Evolutionary conservation across 2,888 invertebrate species (phyloP).

Genomic region (Papilio demoleus): DNA sequence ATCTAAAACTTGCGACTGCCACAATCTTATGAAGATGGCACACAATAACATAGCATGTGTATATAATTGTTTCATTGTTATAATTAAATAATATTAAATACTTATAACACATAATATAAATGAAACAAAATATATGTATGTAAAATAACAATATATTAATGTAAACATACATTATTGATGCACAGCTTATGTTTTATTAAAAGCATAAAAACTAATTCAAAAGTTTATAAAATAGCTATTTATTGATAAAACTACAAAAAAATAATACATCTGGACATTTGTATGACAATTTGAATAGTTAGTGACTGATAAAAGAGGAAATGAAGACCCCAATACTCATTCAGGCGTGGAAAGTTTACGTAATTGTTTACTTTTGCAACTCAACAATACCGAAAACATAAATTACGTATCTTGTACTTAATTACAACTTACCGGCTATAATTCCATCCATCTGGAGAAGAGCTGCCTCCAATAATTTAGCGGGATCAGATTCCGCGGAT

Average conservation of each 20-base stretch:
- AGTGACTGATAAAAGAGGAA: constrained; percentile 44
- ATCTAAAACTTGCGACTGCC: neutral
- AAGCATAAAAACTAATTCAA: neutral
- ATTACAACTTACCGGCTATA: constrained; percentile 86
- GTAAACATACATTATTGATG: neutral
- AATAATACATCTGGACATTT: constrained; percentile 2
- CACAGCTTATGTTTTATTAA: neutral
- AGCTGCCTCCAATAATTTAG: constrained; percentile 93
- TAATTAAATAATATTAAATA: neutral
- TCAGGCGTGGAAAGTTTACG: constrained; percentile 52
- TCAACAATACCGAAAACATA: constrained; percentile 3
- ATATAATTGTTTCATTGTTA: constrained; percentile 1
- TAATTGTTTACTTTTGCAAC: constrained; percentile 14
- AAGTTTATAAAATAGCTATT: neutral
- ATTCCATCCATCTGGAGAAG: constrained; percentile 95
- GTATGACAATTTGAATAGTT: constrained; percentile 42
- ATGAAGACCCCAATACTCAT: constrained; percentile 57
- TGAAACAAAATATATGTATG: neutral
- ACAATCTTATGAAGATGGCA: neutral
- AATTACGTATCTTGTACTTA: constrained; percentile 25
- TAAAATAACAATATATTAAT: neutral
- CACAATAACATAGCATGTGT: constrained; percentile 2
- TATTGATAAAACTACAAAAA: no score
- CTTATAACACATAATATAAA: no score
- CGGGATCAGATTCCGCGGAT: constrained; percentile 90